A percentile compares a stretch with the other conserved stretches of the same genome.
phyloP scores from a whole-genome alignment of 2,797 vertebrate species.

The Gymnothorax reevesii region DNA sequence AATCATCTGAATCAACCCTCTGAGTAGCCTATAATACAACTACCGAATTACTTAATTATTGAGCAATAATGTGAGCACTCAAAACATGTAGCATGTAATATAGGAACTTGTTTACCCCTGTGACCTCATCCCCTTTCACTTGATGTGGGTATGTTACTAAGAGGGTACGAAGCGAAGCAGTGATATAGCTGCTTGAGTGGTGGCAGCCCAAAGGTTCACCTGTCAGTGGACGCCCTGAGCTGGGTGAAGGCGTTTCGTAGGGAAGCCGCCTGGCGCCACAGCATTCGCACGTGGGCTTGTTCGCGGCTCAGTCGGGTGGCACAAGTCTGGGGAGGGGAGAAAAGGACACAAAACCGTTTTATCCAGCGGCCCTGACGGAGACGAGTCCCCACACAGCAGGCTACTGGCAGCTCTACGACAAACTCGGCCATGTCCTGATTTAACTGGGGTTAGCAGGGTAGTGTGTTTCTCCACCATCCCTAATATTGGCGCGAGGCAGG shows the following conservation, averaged over 20 bases:
- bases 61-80: constrained; percentile 51
- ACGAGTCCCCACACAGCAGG: constrained; percentile 44
- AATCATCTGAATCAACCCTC: constrained; percentile 52
- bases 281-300: constrained; percentile 67
- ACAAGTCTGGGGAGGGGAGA: constrained; percentile 57
- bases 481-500: constrained; percentile 1
- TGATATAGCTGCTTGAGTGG: constrained; percentile 45
- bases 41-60: constrained; percentile 51
- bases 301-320: constrained; percentile 61
- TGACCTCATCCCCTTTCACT: constrained; percentile 68
- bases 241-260: constrained; percentile 77
- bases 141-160: constrained; percentile 49
- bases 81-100: constrained; percentile 55
- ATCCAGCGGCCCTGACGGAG: constrained; percentile 18
- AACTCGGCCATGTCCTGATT: background rate
- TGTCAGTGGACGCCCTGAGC: constrained; percentile 75
- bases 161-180: background rate
- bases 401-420: constrained; percentile 49
- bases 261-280: constrained; percentile 81
- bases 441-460: constrained; percentile 48
- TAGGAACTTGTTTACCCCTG: constrained; percentile 48
- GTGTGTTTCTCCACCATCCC: constrained; percentile 62
- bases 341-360: constrained; percentile 30
- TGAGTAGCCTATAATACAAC: constrained; percentile 59
- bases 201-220: constrained; percentile 70